Evolutionary conservation across 2,797 vertebrate genomes (phyloP).

Genomic region (Mormyrops attenuatus): DNA sequence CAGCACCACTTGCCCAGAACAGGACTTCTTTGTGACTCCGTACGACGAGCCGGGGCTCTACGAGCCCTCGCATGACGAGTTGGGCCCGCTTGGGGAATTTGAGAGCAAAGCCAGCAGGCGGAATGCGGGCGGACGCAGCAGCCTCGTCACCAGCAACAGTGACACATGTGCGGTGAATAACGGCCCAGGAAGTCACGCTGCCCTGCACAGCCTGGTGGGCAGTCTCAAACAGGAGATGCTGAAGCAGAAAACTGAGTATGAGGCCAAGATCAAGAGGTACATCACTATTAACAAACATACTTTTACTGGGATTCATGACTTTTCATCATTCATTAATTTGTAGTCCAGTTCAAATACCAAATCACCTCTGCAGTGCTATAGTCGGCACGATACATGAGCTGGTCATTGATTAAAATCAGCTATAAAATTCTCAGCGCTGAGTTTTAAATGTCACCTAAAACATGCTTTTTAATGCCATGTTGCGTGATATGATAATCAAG

Average conservation of each 20-base stretch:
- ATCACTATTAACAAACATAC: background rate
- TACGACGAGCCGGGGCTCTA: constrained; percentile 81
- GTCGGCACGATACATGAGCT: background rate
- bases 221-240: constrained; percentile 94
- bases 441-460: background rate
- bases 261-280: constrained; percentile 90
- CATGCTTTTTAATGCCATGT: background rate
- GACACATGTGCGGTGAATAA: constrained; percentile 69
- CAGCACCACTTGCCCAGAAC: constrained; percentile 92
- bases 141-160: constrained; percentile 79
- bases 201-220: constrained; percentile 89
- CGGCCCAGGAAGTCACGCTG: constrained; percentile 74
- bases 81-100: constrained; percentile 48
- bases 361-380: background rate
- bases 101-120: constrained; percentile 32
- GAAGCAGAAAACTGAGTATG: constrained; percentile 92
- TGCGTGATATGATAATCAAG: background rate
- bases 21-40: constrained; percentile 79
- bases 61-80: constrained; percentile 60
- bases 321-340: background rate
- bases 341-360: background rate
- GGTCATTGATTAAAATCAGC: background rate
- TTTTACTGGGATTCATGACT: background rate
- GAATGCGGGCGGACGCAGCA: constrained; percentile 48
- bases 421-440: background rate